Evolutionary conservation across 2,797 vertebrate species (phyloP).

Genomic region (Furcifer pardalis): DNA sequence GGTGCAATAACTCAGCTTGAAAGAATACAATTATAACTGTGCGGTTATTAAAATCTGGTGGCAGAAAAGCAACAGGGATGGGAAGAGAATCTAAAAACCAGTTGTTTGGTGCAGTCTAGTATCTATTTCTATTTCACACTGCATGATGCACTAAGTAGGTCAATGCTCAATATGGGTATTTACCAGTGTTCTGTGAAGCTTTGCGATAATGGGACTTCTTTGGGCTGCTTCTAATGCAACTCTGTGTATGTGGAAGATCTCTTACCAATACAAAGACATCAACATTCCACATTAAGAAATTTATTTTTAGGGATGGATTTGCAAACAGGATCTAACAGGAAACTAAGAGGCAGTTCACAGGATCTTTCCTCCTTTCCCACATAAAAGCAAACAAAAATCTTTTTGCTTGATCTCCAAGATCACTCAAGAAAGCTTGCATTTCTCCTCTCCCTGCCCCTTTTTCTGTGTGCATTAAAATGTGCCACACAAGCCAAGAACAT

Average conservation of each 20-base stretch:
- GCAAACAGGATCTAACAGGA: not conserved
- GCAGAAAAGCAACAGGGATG: not conserved
- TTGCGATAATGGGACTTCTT: not conserved
- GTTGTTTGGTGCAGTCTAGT: conserved; percentile 12
- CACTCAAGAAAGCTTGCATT: too few species aligned
- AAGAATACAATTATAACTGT: conserved; percentile 16
- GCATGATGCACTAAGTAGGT: not conserved
- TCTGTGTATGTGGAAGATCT: not conserved
- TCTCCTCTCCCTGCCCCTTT: too few species aligned
- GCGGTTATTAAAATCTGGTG: too few species aligned
- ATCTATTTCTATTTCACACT: not conserved
- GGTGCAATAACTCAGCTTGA: conserved; percentile 46
- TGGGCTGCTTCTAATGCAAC: not conserved
- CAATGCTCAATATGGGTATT: not conserved
- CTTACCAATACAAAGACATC: not conserved
- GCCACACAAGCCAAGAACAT: not conserved
- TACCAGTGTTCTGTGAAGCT: not conserved
- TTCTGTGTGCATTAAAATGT: not conserved
- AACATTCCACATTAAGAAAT: not conserved
- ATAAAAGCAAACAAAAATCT: not conserved
- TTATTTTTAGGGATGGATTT: not conserved
- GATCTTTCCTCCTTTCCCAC: not conserved
- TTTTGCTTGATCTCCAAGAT: not conserved
- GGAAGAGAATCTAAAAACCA: conserved; percentile 45
- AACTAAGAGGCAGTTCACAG: not conserved